Evolutionary conservation across 2,113 vertebrate genomes (phyloP).

Genomic region (Calcarius ornatus): DNA sequence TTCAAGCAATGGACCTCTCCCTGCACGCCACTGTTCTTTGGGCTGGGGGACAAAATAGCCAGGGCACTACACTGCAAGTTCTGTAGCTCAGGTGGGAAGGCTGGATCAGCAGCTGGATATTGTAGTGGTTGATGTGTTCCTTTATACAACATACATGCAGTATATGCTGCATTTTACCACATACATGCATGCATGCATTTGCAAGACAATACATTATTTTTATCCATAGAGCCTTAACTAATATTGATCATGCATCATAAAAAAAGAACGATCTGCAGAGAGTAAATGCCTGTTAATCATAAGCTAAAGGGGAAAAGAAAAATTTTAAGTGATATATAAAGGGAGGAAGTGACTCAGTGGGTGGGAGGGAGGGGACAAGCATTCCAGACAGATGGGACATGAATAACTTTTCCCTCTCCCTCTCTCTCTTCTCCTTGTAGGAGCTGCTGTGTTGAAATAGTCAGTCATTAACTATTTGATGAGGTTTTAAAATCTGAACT

Average conservation of each 20-base stretch:
- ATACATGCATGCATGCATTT: neutral
- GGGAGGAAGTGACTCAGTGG: conserved; percentile 65
- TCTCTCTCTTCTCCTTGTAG: conserved; percentile 48
- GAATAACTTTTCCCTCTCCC: conserved; percentile 67
- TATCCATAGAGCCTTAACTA: neutral
- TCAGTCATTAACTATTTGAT: conserved; percentile 63
- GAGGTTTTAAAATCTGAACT: conserved; percentile 60
- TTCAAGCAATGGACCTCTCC: neutral
- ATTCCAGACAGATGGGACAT: conserved; percentile 68
- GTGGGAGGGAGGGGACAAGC: conserved; percentile 53
- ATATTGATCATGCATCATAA: neutral
- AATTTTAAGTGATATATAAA: conserved; percentile 65
- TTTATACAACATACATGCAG: neutral
- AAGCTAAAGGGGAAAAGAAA: conserved; percentile 64
- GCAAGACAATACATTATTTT: neutral
- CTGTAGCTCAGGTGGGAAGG: neutral
- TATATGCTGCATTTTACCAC: neutral
- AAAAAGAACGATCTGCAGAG: conserved; percentile 23
- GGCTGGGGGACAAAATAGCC: neutral
- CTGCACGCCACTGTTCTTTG: neutral
- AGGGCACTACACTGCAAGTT: neutral
- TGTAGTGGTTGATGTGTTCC: neutral
- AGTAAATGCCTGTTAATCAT: conserved; percentile 63
- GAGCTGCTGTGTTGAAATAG: conserved; percentile 59
- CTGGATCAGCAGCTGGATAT: neutral